Base-by-base conservation (phyloP, 1,140 invertebrate species). In the Limonius californicus region DNA sequence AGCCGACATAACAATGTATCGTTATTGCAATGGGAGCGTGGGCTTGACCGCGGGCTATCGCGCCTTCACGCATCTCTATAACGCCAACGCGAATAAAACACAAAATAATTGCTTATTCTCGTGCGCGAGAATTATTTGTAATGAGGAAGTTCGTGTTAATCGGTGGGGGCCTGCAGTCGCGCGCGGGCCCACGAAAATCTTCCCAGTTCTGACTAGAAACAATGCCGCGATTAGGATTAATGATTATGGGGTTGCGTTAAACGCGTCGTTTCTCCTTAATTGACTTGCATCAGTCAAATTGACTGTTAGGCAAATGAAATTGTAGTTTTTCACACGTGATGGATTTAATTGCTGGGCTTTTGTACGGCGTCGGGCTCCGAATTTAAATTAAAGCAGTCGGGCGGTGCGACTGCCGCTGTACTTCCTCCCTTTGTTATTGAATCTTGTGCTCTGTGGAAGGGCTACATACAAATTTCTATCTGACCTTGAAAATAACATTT, bases 101-200 rank as follows among this genome's bases (percentile, higher is more conserved):
- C 3, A 50, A 50, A 50, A 50, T 50, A 50, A 50, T 50, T 50
- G 45, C 45, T 50, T 50, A 50, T 19, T 19, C 20, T 50, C 16
- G 45, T 50, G 45, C n/a, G 8, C 45, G 2, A 18, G 16, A 50
- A 50, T 50, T 50, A 50, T 50, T 50, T 50, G 14, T 50, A 50
- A 50, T 50, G 45, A 50, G 45, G 45, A 50, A 50, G 16, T 50
- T 50, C 45, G 16, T 50, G 45, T 19, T 50, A 50, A 50, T 50
- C 45, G 18, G n/a, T 18, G 14, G n/a, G n/a, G n/a, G n/a, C n/a
- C 15, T 15, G 7, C 15, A 50, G 45, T 50, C 19, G 20, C 23
- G 23, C 9, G 3, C 14, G 19, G 19, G 14, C 45, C 45, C 20
- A 50, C 45, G 45, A 50, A 39, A 45, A 50, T 50, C 45, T 50